Evolutionary conservation across 2,888 invertebrate species (phyloP), one percentile per base, ranked within the genome.

Genomic region (Rhimphoctona megacephalus): DNA sequence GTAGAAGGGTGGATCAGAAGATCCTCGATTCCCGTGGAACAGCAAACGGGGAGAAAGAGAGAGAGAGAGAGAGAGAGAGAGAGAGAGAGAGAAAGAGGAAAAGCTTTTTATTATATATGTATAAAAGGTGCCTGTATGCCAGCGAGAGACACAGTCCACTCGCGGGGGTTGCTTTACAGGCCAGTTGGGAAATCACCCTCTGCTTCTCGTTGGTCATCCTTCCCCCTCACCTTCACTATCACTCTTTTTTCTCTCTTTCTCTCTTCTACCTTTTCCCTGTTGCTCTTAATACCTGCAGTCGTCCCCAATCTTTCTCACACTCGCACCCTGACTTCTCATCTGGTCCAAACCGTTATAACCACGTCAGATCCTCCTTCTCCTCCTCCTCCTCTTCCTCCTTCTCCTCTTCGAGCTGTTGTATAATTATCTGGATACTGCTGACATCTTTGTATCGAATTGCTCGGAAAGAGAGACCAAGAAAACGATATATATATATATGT

Each of bases 171-270:
- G 92, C 94, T 95, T 95, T 95, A 95, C 95, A 95, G 94, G 95
- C 95, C 95, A 95, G 94, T 91, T 94, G 95, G 95, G 95, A 95
- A 95, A 95, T 95, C 95, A 95, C 95, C 94, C 93, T 91, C 89
- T 69, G 85, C 88, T 88, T 73, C 85, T 57, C 81, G 73, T 81
- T 88, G 77, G 22, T 85, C 49, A 72, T 72, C 72, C 33, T 72
- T 52, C 33, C 52, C 72, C 25, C 72, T 33, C 30, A 30, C 25
- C 70, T 52, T 72, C 83, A 4, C 70, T 30, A 74, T 76, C 78
- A 61, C 39, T 54, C 76, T 54, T 73, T 69, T 66, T 76, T 64
- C 49, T 67, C 72, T 46, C 69, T 73, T 66, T 76, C 76, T 52
- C 69, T 67, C 67, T 54, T 70, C 69, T 67, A 25, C 79, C 70